A percentile compares a stretch with the other conserved stretches of the same genome.
Evolutionary conservation across 2,888 invertebrate genomes (phyloP).

Genomic region (Baccha elongata): DNA sequence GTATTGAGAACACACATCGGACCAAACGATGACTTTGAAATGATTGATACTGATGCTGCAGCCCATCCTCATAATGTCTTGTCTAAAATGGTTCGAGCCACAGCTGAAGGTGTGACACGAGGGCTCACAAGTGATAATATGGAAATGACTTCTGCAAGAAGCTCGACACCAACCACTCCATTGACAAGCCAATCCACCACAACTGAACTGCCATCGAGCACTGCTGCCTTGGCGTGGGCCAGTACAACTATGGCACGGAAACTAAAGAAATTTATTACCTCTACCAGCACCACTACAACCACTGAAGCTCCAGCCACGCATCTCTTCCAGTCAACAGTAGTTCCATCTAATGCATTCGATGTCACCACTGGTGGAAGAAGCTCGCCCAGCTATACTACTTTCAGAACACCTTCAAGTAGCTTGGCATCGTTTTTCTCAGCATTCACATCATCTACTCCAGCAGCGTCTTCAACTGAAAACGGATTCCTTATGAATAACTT

Average conservation of each 20-base stretch:
- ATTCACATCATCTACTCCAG: slow-evolving; percentile 77
- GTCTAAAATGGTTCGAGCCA: slow-evolving; percentile 82
- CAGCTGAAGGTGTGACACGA: slow-evolving; percentile 81
- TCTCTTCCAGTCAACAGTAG: slow-evolving; percentile 75
- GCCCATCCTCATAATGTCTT: slow-evolving; percentile 79
- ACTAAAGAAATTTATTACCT: slow-evolving; percentile 82
- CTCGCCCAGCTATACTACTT: slow-evolving; percentile 69
- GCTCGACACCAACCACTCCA: slow-evolving; percentile 74
- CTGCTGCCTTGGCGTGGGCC: slow-evolving; percentile 80
- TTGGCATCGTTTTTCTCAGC: slow-evolving; percentile 78
- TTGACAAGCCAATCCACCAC: slow-evolving; percentile 76
- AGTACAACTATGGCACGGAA: slow-evolving; percentile 82
- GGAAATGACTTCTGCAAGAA: slow-evolving; percentile 80
- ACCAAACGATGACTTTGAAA: slow-evolving; percentile 81
- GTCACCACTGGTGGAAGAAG: slow-evolving; percentile 69
- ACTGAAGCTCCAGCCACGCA: slow-evolving; percentile 77
- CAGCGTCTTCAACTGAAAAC: slow-evolving; percentile 78
- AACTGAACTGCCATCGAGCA: slow-evolving; percentile 80
- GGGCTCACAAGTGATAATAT: slow-evolving; percentile 78
- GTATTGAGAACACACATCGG: slow-evolving; percentile 85
- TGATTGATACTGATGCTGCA: slow-evolving; percentile 79
- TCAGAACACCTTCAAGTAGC: slow-evolving; percentile 34
- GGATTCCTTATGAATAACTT: slow-evolving; percentile 80
- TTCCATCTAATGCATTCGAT: slow-evolving; percentile 71
- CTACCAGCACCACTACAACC: slow-evolving; percentile 78